These are phyloP conservation scores for Microplitis manilae DNA, from an alignment of 2,888 invertebrate species.

Conservation along the genomic window DNA sequence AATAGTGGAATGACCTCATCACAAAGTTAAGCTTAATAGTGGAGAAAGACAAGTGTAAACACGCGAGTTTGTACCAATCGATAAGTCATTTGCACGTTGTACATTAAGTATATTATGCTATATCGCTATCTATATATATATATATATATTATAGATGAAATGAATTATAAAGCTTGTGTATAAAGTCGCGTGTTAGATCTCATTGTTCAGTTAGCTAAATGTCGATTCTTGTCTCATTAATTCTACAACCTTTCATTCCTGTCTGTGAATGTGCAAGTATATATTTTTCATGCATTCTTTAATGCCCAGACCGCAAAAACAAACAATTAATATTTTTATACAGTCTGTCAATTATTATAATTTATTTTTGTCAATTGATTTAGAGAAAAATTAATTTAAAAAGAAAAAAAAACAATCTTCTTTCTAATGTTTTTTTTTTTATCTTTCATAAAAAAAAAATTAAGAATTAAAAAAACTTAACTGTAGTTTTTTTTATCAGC, in stretches of 20 bases:
- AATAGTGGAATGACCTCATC: slow-evolving; percentile 27
- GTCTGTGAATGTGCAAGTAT: neutral
- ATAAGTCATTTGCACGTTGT: slow-evolving; percentile 26
- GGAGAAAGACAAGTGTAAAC: slow-evolving; percentile 24
- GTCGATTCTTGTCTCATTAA: slow-evolving; percentile 24
- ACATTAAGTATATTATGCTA: slow-evolving; percentile 3
- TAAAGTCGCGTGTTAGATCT: slow-evolving; percentile 29
- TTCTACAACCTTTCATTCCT: slow-evolving; percentile 16
- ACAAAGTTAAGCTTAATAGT: neutral
- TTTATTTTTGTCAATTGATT: neutral
- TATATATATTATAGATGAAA: neutral
- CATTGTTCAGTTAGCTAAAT: slow-evolving; percentile 27
- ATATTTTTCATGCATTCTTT: neutral
- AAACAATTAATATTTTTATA: neutral
- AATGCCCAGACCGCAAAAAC: neutral
- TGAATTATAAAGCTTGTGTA: slow-evolving; percentile 10
- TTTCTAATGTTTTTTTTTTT: neutral
- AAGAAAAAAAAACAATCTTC: neutral
- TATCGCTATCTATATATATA: neutral
- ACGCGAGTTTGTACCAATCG: slow-evolving; percentile 29
- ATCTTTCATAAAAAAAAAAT: neutral
- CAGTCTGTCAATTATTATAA: neutral
- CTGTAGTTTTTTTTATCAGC: neutral
- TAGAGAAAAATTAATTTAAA: neutral
- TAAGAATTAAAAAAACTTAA: neutral